Conservation (phyloP, 2,797 vertebrate species). For the Sus cebifrons region DNA sequence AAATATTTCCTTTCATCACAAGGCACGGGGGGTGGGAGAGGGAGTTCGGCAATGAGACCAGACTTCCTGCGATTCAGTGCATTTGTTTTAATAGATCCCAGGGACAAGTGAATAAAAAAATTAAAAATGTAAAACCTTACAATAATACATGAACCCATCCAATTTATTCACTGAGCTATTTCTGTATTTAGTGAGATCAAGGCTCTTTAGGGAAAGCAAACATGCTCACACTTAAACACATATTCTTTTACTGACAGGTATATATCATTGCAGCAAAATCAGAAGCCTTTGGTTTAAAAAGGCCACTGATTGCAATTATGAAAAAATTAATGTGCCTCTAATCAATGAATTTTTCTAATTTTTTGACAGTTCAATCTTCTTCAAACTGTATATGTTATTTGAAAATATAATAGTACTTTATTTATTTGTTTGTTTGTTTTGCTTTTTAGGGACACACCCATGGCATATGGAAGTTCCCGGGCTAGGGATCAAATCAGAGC, state of each 20-base stretch:
- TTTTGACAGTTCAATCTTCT: background rate
- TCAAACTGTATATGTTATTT: conserved; percentile 32
- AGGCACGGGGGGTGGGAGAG: background rate
- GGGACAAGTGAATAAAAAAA: background rate
- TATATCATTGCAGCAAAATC: conserved; percentile 46
- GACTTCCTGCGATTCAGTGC: background rate
- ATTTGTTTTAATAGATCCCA: conserved; percentile 61
- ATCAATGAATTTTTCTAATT: background rate
- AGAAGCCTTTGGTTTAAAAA: conserved; percentile 25
- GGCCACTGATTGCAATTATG: background rate
- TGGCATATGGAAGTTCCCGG: too few species aligned
- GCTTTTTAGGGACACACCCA: too few species aligned
- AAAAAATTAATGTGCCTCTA: background rate
- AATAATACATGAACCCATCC: background rate
- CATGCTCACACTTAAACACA: background rate
- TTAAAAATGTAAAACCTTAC: background rate
- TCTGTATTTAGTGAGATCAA: conserved; percentile 33
- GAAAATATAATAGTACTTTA: conserved; percentile 28
- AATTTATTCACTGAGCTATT: conserved; percentile 25
- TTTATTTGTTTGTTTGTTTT: background rate
- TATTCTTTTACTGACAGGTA: conserved; percentile 2
- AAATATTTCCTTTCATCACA: conserved; percentile 50
- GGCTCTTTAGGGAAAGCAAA: conserved; percentile 52
- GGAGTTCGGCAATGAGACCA: background rate
- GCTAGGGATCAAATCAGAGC: too few species aligned